Base-by-base conservation (phyloP, 2,888 invertebrate genomes). In the Temnothorax ravouxi region DNA sequence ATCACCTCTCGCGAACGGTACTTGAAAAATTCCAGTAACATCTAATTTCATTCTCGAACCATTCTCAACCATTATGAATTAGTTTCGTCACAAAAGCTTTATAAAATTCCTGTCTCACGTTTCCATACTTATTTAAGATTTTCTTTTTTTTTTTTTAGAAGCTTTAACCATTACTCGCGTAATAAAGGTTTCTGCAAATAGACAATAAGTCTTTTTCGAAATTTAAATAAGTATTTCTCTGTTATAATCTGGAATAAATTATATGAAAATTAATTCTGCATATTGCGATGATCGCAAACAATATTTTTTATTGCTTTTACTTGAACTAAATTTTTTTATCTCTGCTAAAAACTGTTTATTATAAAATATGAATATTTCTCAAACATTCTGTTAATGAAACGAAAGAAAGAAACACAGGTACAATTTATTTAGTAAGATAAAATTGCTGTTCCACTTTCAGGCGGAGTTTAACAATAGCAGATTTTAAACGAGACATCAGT, bases 1-100 rank as follows among this genome's bases (percentile, higher is more conserved):
- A 54, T 77, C 38, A 15, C 25, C 15, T 71, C 38, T 75, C 29
- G n/a, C 50, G 21, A 62, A 62, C 34, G 21, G 18, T 52, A 38
- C 76, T 76, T 66, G 38, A 62, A 76, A 66, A 56, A 52, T 66
- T 41, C 38, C 18, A 66, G 29, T 77, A 77, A 71, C n/a, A 69
- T 41, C n/a, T 71, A 69, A 69, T 44, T 77, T 29, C 3, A 56
- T 69, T 71, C 52, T 41, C 11, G 13, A 69, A 69, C 21, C 15
- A 34, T 77, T 9, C n/a, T 56, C 41, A 66, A 29, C n/a, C 13
- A 56, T n/a, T 15, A 25, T 11, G 21, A 69, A 71, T 15, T 56
- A 56, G 29, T 71, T 56, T 56, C 44, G 41, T 71, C 25, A 38
- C 11, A 44, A 34, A 67, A 77, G 41, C 21, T 64, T 75, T 21